A percentile compares a stretch with the other conserved stretches of the same genome.
Conservation (phyloP, 23 tunicate genomes). For the Halocynthia aurantium region DNA sequence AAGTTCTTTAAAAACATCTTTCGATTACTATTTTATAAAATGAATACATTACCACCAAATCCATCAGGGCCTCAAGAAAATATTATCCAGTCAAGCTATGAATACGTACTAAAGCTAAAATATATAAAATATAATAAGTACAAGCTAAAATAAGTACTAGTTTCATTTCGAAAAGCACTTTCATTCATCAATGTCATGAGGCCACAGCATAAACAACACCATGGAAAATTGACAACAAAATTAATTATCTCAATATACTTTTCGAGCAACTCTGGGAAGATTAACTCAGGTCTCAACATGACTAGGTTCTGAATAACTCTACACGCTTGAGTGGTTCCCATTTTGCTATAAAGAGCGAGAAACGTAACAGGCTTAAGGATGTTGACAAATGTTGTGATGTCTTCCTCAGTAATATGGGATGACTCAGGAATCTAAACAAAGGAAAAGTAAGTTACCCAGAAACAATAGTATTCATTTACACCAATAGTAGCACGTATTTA, state of each 20-base stretch:
- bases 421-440: slow-evolving; percentile 36
- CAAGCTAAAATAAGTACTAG: too few relatives aligned
- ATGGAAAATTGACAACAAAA: too few relatives aligned
- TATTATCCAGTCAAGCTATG: too few relatives aligned
- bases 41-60: too few relatives aligned
- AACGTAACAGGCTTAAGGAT: slow-evolving; percentile 75
- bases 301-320: slow-evolving; percentile 45
- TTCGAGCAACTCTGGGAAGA: slow-evolving; percentile 57
- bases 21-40: too few relatives aligned
- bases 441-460: neutral
- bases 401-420: slow-evolving; percentile 49
- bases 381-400: slow-evolving; percentile 57
- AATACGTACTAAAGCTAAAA: too few relatives aligned
- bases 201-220: too few relatives aligned
- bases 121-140: too few relatives aligned
- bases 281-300: slow-evolving; percentile 57
- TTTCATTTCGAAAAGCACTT: too few relatives aligned
- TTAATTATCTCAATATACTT: slow-evolving; percentile 10
- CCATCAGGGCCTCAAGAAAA: too few relatives aligned
- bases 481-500: neutral
- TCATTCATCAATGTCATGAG: too few relatives aligned
- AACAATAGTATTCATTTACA: neutral
- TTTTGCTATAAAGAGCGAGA: slow-evolving; percentile 53
- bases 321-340: slow-evolving; percentile 33
- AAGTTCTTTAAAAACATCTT: slow-evolving; percentile 17